These are phyloP conservation scores for Cepaea nemoralis DNA, from an alignment of 1,140 invertebrate species.

Conservation along the genomic window DNA sequence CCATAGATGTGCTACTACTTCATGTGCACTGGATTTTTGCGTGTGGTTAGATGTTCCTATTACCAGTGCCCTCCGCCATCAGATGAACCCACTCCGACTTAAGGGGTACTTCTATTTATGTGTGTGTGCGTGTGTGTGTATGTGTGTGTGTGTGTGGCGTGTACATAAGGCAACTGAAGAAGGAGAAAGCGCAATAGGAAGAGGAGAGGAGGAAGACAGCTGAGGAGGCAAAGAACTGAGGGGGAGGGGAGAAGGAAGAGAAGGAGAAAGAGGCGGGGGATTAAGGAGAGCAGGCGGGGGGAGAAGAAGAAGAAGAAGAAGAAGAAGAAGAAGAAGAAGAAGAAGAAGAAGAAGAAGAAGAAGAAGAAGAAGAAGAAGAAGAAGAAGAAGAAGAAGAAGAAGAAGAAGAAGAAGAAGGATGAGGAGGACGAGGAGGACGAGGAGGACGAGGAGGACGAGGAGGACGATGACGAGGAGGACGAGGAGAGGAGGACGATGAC, in stretches of 20 bases:
- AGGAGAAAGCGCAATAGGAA: background rate
- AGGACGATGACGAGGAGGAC: background rate
- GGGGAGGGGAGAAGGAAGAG: background rate
- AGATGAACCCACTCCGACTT: no score
- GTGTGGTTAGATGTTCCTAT: no score
- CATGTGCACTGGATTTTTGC: no score
- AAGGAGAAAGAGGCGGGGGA: no score
- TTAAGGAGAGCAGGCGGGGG: background rate
- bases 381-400: background rate
- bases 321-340: background rate
- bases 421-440: no score
- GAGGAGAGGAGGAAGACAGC: background rate
- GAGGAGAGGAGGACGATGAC: background rate
- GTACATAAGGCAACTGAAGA: no score
- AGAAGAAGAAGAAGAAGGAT: no score
- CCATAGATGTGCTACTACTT: no score
- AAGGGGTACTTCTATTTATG: no score
- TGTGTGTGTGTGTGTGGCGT: no score
- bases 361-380: background rate
- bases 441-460: background rate
- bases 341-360: background rate
- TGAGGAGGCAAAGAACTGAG: background rate
- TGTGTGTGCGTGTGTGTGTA: no score
- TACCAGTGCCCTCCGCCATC: no score
- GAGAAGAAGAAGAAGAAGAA: background rate